A percentile compares a stretch with the other conserved stretches of the same genome.
These are phyloP conservation scores for Aphelenchoides besseyi DNA, from an alignment of 1,140 invertebrate species.

Conservation along the genomic window DNA sequence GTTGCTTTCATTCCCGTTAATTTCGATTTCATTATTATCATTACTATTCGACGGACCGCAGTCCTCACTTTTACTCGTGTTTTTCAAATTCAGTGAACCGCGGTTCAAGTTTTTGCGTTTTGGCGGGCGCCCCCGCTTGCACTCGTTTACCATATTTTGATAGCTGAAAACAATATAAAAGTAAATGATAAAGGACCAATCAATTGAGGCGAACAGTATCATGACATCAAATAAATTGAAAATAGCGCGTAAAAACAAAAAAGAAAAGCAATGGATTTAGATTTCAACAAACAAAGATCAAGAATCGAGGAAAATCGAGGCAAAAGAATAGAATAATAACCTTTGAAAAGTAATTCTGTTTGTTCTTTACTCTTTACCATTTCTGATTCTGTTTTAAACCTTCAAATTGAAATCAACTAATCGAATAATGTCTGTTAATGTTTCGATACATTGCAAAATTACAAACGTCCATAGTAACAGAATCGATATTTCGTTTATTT, in stretches of 20 bases:
- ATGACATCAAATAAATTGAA: conserved; percentile 5
- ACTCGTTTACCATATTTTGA: neutral
- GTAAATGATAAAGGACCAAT: neutral
- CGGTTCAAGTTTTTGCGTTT: neutral
- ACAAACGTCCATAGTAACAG: too few species aligned
- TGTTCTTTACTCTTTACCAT: too few species aligned
- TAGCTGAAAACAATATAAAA: neutral
- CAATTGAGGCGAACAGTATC: neutral
- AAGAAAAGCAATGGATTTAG: neutral
- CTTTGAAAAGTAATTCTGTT: too few species aligned
- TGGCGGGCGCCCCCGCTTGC: neutral
- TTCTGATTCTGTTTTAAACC: too few species aligned
- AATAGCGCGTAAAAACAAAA: neutral
- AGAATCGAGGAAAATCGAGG: neutral
- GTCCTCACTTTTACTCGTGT: neutral
- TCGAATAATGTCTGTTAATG: too few species aligned
- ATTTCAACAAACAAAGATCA: neutral
- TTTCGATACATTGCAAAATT: too few species aligned
- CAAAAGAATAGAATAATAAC: neutral
- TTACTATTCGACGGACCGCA: neutral
- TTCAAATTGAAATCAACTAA: too few species aligned
- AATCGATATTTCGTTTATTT: too few species aligned
- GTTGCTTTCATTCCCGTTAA: neutral
- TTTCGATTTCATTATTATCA: neutral
- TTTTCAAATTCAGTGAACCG: neutral